Evolutionary conservation across 2,113 vertebrate species (phyloP).

Genomic region (Phyllostomus hastatus): DNA sequence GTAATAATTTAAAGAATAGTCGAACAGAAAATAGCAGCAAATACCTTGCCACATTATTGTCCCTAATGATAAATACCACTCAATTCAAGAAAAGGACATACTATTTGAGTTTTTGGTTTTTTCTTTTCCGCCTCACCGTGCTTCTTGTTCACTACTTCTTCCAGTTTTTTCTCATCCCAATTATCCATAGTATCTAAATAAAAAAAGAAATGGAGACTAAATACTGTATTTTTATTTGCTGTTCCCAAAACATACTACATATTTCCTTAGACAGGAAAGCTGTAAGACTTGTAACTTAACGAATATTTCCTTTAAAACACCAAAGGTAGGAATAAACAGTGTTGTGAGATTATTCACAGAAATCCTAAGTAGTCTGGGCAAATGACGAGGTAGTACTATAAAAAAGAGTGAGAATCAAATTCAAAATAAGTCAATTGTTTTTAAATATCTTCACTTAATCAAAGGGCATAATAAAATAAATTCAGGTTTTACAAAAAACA

Average conservation of each 20-base stretch:
- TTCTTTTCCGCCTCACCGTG: constrained; percentile 98
- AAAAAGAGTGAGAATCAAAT: background rate
- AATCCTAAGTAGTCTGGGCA: background rate
- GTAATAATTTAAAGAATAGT: background rate
- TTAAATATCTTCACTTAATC: background rate
- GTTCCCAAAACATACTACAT: background rate
- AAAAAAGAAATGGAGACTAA: constrained; percentile 6
- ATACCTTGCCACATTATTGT: constrained; percentile 33
- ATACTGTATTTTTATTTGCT: background rate
- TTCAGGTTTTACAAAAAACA: background rate
- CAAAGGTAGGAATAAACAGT: background rate
- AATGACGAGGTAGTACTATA: background rate
- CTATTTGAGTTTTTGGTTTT: constrained; percentile 97
- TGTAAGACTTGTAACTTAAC: background rate
- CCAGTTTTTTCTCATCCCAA: constrained; percentile 99
- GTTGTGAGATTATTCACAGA: background rate
- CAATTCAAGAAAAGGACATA: constrained; percentile 81
- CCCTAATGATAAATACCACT: constrained; percentile 62
- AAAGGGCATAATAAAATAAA: background rate
- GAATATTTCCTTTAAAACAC: background rate
- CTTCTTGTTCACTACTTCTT: constrained; percentile 98
- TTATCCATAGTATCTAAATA: constrained; percentile 96
- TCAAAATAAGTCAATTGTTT: background rate
- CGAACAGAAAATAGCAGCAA: background rate
- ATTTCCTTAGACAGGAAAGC: background rate